Conservation (phyloP, 2,888 invertebrate species). For the Drosophila bunnanda region DNA sequence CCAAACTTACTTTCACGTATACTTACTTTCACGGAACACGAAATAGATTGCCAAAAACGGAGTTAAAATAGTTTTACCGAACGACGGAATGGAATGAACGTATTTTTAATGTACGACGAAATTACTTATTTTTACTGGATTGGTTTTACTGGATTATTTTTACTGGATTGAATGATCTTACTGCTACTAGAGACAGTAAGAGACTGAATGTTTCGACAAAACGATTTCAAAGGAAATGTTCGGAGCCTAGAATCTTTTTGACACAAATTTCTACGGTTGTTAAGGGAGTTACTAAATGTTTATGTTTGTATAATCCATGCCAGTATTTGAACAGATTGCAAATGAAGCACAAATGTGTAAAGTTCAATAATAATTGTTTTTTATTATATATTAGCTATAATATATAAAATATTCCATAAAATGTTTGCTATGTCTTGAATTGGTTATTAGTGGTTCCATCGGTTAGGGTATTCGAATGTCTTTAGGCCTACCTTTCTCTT, state of each 20-base stretch:
- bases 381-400: no score
- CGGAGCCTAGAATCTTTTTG: neutral
- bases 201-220: neutral
- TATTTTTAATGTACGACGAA: neutral
- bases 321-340: no score
- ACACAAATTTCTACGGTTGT: no score
- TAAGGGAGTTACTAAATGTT: no score
- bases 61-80: no score
- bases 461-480: conserved; percentile 18
- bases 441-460: neutral
- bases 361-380: neutral
- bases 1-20: neutral
- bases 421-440: neutral
- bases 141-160: no score
- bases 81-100: no score
- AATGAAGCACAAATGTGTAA: no score
- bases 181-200: neutral
- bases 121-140: neutral
- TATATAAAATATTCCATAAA: no score
- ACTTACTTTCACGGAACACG: neutral
- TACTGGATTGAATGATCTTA: neutral
- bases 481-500: conserved; percentile 22
- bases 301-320: no score
- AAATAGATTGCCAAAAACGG: neutral
- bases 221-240: neutral